Percentiles rank a stretch among this genome's conserved stretches.
Conservation (phyloP, 1,140 invertebrate species). For the Caligus rogercresseyi region DNA sequence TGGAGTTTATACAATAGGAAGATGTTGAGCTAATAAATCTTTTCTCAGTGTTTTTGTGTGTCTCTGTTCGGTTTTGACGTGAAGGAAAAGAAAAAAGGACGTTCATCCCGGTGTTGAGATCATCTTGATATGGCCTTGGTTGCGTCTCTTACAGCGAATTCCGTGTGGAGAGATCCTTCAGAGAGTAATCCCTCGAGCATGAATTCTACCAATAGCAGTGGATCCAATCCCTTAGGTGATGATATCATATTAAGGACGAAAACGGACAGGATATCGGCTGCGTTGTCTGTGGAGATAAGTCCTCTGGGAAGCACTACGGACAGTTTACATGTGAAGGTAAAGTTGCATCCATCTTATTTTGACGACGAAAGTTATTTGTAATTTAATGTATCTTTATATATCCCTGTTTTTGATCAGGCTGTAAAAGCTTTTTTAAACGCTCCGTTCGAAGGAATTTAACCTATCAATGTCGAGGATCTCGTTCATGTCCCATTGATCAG, state of each 20-base stretch:
- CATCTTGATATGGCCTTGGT: background rate
- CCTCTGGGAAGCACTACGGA: conserved; percentile 95
- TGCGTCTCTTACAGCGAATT: background rate
- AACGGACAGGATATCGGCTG: conserved; percentile 79
- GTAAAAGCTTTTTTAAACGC: conserved; percentile 94
- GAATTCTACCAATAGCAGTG: background rate
- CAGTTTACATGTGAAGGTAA: conserved; percentile 97
- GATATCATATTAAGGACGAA: conserved; percentile 17
- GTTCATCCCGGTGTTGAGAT: too few relatives aligned
- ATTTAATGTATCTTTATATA: conserved; percentile 18
- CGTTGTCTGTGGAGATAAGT: conserved; percentile 97
- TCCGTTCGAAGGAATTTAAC: conserved; percentile 89
- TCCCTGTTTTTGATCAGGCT: conserved; percentile 48
- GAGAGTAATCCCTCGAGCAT: background rate
- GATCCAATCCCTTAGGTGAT: background rate
- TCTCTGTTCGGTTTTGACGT: too few relatives aligned
- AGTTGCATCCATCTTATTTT: conserved; percentile 25
- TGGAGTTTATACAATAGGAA: too few relatives aligned
- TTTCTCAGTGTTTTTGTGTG: too few relatives aligned
- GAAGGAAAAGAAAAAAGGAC: too few relatives aligned
- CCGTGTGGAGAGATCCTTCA: background rate
- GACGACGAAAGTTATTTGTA: background rate
- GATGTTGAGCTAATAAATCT: too few relatives aligned
- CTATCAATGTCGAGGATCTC: conserved; percentile 88
- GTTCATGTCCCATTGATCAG: conserved; percentile 95